Base-by-base conservation (phyloP, 2,797 vertebrate species). In the Centroberyx gerrardi region DNA sequence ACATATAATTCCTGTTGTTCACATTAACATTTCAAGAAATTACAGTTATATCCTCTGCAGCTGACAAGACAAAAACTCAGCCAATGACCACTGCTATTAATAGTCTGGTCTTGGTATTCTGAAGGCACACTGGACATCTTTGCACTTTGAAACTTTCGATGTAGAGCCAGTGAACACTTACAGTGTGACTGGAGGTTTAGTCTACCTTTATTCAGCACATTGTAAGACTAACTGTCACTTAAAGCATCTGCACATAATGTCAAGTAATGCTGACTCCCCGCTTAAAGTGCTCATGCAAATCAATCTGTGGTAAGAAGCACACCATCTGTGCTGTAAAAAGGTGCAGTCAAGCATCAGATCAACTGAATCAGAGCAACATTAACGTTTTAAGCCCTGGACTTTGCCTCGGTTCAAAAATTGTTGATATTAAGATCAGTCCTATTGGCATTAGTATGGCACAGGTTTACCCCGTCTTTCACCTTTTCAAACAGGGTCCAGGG, bases 281-380 rank as follows among this genome's bases (percentile, higher is more conserved):
- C 22, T 55, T 91, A 89, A 91, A 92, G 87, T 92, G 90, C 86
- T 85, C 5, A 27, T 71, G 58, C 74, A 29, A 69, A 52, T 75
- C 17, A 42, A 28, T 31, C 7, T 18, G 38, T 27, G 2, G 33
- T 5, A 14, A 15, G 8, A 63, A 59, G 31, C 1, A 27, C 3
- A 44, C 1, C 3, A 6, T 40, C 12, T 31, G 40, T 55, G 46
- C 56, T 49, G 22, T 48, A 36, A 60, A 80, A 79, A 67, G 17
- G 55, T 66, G 61, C 66, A 53, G 18, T 52, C 13, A 49, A 0
- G 0, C 3, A 31, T 59, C 22, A 53, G 10, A 61, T 63, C n/a
- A 56, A 53, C 48, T 53, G 60, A 62, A 52, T 70, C 38, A 18
- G 69, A 42, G 9, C 61, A 79, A 58, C 74, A 55, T 53, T 5